Base-by-base conservation (phyloP, 2,888 invertebrate species). In the Himalopsyche tibetana region DNA sequence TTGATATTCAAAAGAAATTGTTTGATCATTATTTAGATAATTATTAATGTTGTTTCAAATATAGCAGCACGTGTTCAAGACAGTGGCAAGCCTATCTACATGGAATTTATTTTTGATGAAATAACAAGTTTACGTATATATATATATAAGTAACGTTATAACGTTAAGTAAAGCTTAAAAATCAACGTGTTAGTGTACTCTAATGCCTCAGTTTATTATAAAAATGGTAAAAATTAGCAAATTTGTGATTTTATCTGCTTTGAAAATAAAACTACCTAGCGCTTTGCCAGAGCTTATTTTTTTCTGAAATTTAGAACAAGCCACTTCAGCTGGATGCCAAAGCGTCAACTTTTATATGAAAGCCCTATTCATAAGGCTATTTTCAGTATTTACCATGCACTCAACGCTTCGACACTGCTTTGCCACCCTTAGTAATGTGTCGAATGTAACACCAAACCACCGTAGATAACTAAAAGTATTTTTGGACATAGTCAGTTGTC, bases 301-400 rank as follows among this genome's bases (percentile, higher is more conserved):
- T 8, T 63, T 63, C 63, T 19, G 8, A 19, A 19, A 19, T 63
- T 6, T 9, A 9, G 56, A 9, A 63, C 28, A 8, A 19, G 63
- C 63, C 6, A 63, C 63, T 63, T 5, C 63, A 63, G 9, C 19
- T 19, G 19, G 5, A 63, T 63, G 8, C 19, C 19, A 19, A 63
- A 19, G 63, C 63, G 19, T 19, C 5, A 11, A 63, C 19, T 63
- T 63, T 63, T 19, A 63, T 63, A 63, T 5, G 63, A 63, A 63
- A 19, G 63, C 8, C 11, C 19, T 63, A 63, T 63, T 63, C 19
- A 63, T 63, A 63, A 63, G 19, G 63, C 63, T n/a, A 28, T 63
- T 63, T 63, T 19, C 63, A 63, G 63, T 63, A 63, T 63, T 63
- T 63, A 19, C 63, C 28, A 63, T 63, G 63, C 63, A 63, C 63